Evolutionary conservation across 2,797 vertebrate species (phyloP).

Genomic region (Nothura maculosa): DNA sequence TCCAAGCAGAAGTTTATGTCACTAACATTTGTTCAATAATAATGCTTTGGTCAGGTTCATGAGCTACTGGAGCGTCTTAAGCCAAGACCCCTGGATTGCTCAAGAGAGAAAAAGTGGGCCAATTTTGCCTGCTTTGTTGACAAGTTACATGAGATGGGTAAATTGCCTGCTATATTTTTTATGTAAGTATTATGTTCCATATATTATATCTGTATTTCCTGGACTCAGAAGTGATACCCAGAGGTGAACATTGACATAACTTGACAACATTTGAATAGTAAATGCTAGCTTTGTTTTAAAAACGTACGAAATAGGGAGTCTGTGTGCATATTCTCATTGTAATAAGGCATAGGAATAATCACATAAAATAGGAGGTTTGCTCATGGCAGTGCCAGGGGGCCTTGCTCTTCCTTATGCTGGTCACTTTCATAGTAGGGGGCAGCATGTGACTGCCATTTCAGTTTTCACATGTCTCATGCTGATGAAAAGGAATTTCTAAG

Average conservation of each 20-base stretch:
- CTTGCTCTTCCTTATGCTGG: not conserved
- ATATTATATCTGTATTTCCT: not conserved
- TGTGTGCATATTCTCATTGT: not conserved
- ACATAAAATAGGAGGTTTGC: not conserved
- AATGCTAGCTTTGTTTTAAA: not conserved
- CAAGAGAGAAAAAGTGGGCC: not conserved
- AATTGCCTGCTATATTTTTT: slow-evolving; percentile 77
- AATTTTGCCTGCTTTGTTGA: slow-evolving; percentile 69
- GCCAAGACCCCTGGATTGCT: slow-evolving; percentile 46
- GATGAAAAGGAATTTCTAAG: not conserved
- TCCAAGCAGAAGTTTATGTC: not conserved
- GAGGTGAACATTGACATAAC: not conserved
- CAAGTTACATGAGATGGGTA: slow-evolving; percentile 65
- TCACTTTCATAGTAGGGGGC: not conserved
- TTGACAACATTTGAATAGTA: not conserved
- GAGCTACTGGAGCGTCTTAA: slow-evolving; percentile 39
- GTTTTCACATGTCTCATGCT: not conserved
- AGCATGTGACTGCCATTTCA: not conserved
- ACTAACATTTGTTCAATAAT: not conserved
- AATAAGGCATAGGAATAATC: not conserved
- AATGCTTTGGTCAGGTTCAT: slow-evolving; percentile 31
- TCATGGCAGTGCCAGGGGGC: not conserved
- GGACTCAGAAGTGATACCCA: not conserved
- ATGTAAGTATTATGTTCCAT: slow-evolving; percentile 58
- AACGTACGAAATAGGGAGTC: not conserved